Conservation (phyloP, 2,113 vertebrate species). For the Megaceryle torquata region DNA sequence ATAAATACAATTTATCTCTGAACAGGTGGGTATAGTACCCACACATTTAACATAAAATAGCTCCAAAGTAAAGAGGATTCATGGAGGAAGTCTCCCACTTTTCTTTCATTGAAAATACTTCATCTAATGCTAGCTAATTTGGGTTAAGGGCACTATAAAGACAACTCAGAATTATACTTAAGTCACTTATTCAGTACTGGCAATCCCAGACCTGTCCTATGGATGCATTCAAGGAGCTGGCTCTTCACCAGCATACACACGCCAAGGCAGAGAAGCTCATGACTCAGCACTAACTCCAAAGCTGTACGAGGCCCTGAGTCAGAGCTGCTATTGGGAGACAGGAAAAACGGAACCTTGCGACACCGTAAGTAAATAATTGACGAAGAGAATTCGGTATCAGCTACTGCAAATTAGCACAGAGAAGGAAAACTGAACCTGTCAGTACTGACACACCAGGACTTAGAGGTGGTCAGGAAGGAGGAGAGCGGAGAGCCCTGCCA, state of each 20-base stretch:
- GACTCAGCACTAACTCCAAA: too few species aligned
- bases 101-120: accelerated
- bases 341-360: background rate
- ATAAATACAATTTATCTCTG: accelerated
- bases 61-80: background rate
- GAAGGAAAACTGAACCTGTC: accelerated
- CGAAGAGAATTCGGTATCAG: accelerated
- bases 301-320: background rate
- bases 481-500: too few species aligned
- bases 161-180: accelerated
- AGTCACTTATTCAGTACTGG: too few species aligned
- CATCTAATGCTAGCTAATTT: too few species aligned
- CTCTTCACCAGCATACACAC: accelerated
- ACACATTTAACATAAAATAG: background rate
- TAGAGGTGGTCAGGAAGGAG: accelerated
- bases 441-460: background rate
- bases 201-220: accelerated
- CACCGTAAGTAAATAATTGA: background rate
- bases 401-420: accelerated
- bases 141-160: background rate
- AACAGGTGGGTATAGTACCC: accelerated
- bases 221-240: accelerated
- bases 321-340: background rate
- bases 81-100: accelerated
- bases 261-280: background rate